Percentiles rank a stretch among this genome's conserved stretches.
phyloP scores from a whole-genome alignment of 2,888 invertebrate genomes.

The Corbicula japonica region DNA sequence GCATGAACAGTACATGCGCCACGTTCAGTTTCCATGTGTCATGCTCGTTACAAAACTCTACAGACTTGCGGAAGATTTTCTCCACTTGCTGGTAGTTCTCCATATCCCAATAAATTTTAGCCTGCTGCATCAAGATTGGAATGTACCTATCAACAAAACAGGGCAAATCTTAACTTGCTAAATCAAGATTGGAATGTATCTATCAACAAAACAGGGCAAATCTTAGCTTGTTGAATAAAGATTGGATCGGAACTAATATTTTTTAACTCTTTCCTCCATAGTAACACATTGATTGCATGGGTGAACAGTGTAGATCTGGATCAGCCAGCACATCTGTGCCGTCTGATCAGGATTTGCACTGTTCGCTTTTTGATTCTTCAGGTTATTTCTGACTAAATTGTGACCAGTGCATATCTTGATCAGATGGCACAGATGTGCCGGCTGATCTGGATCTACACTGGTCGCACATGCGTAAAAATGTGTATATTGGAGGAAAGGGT shows the following conservation, averaged over 20 bases:
- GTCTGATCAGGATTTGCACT: too few relatives aligned
- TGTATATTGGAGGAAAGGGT: too few relatives aligned
- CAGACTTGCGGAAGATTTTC: slow-evolving; percentile 98
- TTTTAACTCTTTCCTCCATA: too few relatives aligned
- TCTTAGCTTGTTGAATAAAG: slow-evolving; percentile 99
- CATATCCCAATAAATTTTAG: slow-evolving; percentile 99
- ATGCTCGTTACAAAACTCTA: slow-evolving; percentile 99
- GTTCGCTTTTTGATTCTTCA: too few relatives aligned
- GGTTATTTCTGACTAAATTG: too few relatives aligned
- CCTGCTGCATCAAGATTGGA: slow-evolving; percentile 99
- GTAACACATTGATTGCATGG: too few relatives aligned
- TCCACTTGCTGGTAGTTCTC: slow-evolving; percentile 98
- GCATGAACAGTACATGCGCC: slow-evolving; percentile 99
- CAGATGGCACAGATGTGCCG: too few relatives aligned
- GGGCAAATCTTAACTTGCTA: slow-evolving; percentile 97
- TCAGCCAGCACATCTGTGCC: too few relatives aligned
- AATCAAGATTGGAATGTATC: slow-evolving; percentile 99
- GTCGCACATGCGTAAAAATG: too few relatives aligned
- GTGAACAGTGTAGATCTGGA: too few relatives aligned
- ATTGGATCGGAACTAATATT: slow-evolving; percentile 95
- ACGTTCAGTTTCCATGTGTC: slow-evolving; percentile 99
- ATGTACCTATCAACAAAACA: slow-evolving; percentile 90
- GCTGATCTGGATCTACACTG: too few relatives aligned
- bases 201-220: slow-evolving; percentile 88
- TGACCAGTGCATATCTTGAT: too few relatives aligned